phyloP scores from a whole-genome alignment of 2,113 vertebrate genomes.

The Gymnorhina tibicen region DNA sequence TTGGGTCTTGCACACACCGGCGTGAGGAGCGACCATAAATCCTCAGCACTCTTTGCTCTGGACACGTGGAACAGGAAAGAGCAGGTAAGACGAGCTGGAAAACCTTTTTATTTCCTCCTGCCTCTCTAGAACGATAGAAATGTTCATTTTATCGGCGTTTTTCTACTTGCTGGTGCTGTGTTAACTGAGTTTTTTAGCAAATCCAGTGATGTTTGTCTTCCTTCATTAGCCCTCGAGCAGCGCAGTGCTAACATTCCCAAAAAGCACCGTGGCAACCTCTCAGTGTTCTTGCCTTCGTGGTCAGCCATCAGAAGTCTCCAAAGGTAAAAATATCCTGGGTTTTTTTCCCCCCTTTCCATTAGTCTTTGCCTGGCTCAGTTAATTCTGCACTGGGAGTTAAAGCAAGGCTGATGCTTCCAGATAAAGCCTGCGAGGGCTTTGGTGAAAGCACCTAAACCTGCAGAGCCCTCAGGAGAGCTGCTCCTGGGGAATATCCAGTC shows the following conservation, averaged over 20 bases:
- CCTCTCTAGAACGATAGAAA: neutral
- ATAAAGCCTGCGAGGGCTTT: neutral
- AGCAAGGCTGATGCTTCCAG: neutral
- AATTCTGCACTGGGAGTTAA: neutral
- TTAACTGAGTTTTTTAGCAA: neutral
- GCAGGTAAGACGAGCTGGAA: slow-evolving; percentile 72
- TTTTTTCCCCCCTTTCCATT: neutral
- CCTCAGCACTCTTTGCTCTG: slow-evolving; percentile 54
- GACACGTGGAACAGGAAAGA: slow-evolving; percentile 23
- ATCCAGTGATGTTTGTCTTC: neutral
- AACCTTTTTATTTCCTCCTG: neutral
- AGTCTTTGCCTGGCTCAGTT: neutral
- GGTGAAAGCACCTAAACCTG: neutral
- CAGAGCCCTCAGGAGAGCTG: neutral
- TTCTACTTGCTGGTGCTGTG: neutral
- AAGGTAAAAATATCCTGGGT: neutral
- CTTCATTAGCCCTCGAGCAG: neutral
- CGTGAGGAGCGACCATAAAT: slow-evolving; percentile 53
- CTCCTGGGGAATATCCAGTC: neutral
- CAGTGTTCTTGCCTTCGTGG: neutral
- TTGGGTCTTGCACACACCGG: slow-evolving; percentile 83
- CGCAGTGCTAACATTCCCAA: neutral
- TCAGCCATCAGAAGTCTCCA: slow-evolving; percentile 11
- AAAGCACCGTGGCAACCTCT: slow-evolving; percentile 29
- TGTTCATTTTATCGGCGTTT: rapidly evolving